Conservation (phyloP, 2,113 vertebrate genomes). For the Laticauda laticaudata region DNA sequence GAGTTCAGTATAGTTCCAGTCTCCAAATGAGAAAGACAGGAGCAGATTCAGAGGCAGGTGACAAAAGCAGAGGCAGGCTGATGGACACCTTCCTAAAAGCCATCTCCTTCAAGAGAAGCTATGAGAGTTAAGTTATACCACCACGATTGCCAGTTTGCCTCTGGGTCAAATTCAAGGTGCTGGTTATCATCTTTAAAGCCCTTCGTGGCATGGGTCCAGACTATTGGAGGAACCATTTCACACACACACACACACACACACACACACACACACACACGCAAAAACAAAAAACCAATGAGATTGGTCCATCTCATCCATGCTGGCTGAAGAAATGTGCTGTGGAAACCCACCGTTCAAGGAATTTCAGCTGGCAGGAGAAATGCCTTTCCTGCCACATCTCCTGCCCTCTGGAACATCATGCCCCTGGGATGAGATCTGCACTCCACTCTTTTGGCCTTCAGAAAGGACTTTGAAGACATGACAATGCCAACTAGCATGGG, state of each 20-base stretch:
- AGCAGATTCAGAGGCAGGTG: neutral
- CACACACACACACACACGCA: no score
- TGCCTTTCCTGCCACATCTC: neutral
- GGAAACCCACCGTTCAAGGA: no score
- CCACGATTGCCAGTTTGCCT: neutral
- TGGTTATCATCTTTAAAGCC: neutral
- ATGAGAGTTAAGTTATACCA: neutral
- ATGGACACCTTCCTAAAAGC: neutral
- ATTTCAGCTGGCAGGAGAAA: neutral
- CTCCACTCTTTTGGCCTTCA: neutral
- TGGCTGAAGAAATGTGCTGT: neutral
- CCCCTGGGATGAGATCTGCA: neutral
- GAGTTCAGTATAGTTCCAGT: neutral
- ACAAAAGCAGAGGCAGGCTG: neutral
- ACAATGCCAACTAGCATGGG: neutral
- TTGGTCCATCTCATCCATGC: neutral
- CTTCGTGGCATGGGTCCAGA: neutral
- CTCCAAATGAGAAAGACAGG: neutral
- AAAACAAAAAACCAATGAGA: no score
- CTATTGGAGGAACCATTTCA: neutral
- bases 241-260: no score
- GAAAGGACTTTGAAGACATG: neutral
- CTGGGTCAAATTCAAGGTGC: neutral
- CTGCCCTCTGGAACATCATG: neutral
- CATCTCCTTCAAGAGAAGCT: neutral